phyloP scores from a whole-genome alignment of 2,888 invertebrate genomes.

The Vandiemenella viatica region DNA sequence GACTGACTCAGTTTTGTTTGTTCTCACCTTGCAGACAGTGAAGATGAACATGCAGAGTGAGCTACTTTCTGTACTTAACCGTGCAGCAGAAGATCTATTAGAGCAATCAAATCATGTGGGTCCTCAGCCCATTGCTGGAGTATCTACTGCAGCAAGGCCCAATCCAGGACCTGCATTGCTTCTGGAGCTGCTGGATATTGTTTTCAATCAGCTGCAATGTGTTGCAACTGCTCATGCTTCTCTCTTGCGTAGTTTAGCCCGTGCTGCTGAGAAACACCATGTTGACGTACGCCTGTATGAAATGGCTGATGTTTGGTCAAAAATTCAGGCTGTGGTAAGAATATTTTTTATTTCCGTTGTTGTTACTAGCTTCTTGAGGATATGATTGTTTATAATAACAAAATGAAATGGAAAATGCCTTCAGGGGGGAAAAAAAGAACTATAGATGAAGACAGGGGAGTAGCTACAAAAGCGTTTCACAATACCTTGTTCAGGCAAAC shows the following conservation, averaged over 20 bases:
- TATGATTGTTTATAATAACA: background rate
- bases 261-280: constrained; percentile 43
- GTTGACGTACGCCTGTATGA: constrained; percentile 44
- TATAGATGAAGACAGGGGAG: too few relatives aligned
- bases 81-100: constrained; percentile 62
- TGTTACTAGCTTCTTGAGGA: background rate
- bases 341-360: background rate
- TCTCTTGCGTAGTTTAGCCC: constrained; percentile 44
- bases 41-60: constrained; percentile 73
- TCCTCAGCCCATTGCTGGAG: background rate
- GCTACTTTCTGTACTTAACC: constrained; percentile 59
- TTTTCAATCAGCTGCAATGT: constrained; percentile 69
- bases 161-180: constrained; percentile 27
- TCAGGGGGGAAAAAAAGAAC: too few relatives aligned
- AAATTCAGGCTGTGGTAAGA: constrained; percentile 75
- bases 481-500: too few relatives aligned
- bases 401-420: background rate
- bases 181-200: constrained; percentile 49
- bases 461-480: too few relatives aligned
- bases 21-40: constrained; percentile 41
- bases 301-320: constrained; percentile 72
- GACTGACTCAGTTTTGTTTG: background rate
- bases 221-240: constrained; percentile 62
- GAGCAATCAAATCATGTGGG: constrained; percentile 24
- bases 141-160: background rate